Base-by-base conservation (phyloP, 2,797 vertebrate species). In the Eutrigla gurnardus region DNA sequence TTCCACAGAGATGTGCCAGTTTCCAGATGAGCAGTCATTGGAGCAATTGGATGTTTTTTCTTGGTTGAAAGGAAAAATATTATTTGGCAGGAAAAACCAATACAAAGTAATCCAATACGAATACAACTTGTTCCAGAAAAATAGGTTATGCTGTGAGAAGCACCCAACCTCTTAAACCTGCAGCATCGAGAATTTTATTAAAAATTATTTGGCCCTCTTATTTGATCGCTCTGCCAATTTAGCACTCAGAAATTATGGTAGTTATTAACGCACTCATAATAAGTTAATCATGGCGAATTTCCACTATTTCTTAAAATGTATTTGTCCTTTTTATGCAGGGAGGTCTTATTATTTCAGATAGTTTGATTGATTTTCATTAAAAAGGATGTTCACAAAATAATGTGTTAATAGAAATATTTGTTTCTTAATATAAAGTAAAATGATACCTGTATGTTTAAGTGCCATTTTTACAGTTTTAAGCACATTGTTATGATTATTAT, bases 11-110 rank as follows among this genome's bases (percentile, higher is more conserved):
- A 69, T 1, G 0, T 37, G 17, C 33, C 67, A 66, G 37, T 36
- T 70, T 80, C 13, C 33, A 58, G 43, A 69, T 17, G 3, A 64
- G 49, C 12, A 63, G 25, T 11, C 0, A 50, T 73, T 75, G 25
- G 25, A 25, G 25, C 25, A 25, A 25, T 25, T 25, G 25, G 25
- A 25, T 65, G 14, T 10, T 43, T 43, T 62, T 33, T 74, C 14
- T 7, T 37, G 49, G 45, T n/a, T 37, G 6, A 70, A 35, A 60
- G 15, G 3, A 65, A 66, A 53, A 62, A 39, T 13, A 61, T 54
- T 1, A 53, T 55, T 59, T 9, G 11, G 0, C 32, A n/a, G 11
- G 43, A 57, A 49, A 57, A 6, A n/a, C 3, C 37, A 25, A 25
- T 25, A 25, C 0, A 0, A 6, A 70, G 37, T 40, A 60, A 54